A percentile compares a stretch with the other conserved stretches of the same genome.
phyloP scores from a whole-genome alignment of 1,140 invertebrate genomes.

The Daktulosphaira vitifoliae region DNA sequence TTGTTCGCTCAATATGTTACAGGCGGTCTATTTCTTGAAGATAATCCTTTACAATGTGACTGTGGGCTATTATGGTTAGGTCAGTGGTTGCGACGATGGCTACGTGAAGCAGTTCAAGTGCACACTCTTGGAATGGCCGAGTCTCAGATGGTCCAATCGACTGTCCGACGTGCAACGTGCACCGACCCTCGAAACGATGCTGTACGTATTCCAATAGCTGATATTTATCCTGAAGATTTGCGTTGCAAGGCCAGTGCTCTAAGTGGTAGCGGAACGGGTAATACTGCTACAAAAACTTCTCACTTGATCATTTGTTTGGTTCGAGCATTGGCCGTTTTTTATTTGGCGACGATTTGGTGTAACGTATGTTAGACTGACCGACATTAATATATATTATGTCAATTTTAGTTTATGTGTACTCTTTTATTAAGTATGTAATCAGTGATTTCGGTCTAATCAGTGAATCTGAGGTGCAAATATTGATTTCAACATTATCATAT shows the following conservation, averaged over 20 bases:
- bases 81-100: slow-evolving; percentile 76
- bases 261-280: slow-evolving; percentile 43
- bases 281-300: slow-evolving; percentile 18
- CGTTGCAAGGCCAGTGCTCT: slow-evolving; percentile 65
- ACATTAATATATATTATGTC: background rate
- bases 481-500: no score
- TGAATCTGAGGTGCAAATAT: no score
- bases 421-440: no score
- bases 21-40: slow-evolving; percentile 73
- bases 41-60: slow-evolving; percentile 76
- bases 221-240: slow-evolving; percentile 62
- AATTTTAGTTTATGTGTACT: no score
- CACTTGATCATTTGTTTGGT: slow-evolving; percentile 20
- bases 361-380: slow-evolving; percentile 4
- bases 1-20: slow-evolving; percentile 41
- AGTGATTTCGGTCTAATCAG: no score
- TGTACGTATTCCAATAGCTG: slow-evolving; percentile 54
- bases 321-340: slow-evolving; percentile 11
- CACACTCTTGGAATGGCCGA: slow-evolving; percentile 54
- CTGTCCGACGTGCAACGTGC: slow-evolving; percentile 53
- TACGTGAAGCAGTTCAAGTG: slow-evolving; percentile 64
- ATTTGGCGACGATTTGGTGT: slow-evolving; percentile 11
- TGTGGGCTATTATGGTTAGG: slow-evolving; percentile 83
- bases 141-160: slow-evolving; percentile 46
- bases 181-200: slow-evolving; percentile 53